Evolutionary conservation across 53 echinoderm and acorn worm genomes (phyloP).

Genomic region (Paelopatides confundens): DNA sequence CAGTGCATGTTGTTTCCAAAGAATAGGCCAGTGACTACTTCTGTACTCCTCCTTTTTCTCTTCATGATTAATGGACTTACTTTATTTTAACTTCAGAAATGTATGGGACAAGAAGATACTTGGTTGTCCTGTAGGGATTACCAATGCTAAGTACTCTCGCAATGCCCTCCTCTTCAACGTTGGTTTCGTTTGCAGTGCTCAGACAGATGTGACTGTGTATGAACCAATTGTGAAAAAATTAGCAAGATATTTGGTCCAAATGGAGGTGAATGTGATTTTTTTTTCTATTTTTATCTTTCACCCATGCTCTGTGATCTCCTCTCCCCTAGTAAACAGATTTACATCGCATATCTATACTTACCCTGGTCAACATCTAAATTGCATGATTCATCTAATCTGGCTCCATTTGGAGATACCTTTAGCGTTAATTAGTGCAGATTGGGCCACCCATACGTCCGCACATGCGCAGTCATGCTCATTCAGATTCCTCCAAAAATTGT

Average conservation of each 20-base stretch:
- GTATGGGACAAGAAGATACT: constrained; percentile 89
- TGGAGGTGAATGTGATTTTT: constrained; percentile 70
- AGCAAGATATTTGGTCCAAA: constrained; percentile 85
- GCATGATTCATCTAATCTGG: too few species aligned
- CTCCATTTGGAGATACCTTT: too few species aligned
- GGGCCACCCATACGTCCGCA: too few species aligned
- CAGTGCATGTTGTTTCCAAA: too few species aligned
- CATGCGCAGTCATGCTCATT: too few species aligned
- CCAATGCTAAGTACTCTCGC: constrained; percentile 93
- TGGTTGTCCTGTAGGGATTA: constrained; percentile 94
- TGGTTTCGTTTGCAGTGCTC: constrained; percentile 87
- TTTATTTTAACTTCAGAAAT: constrained; percentile 69
- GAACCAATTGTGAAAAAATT: constrained; percentile 98
- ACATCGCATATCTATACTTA: too few species aligned
- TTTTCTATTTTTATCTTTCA: too few species aligned
- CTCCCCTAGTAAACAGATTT: too few species aligned
- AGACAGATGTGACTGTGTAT: constrained; percentile 74
- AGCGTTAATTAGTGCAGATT: too few species aligned
- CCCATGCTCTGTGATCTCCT: too few species aligned
- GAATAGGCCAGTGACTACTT: not conserved
- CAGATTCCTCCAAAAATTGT: too few species aligned
- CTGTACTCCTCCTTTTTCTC: not conserved
- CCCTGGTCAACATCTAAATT: too few species aligned
- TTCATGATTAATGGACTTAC: not conserved
- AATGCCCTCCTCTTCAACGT: constrained; percentile 95